Evolutionary conservation across 2,113 vertebrate species (phyloP), one percentile per base, ranked within the genome.

Genomic region (Spermophilus dauricus): DNA sequence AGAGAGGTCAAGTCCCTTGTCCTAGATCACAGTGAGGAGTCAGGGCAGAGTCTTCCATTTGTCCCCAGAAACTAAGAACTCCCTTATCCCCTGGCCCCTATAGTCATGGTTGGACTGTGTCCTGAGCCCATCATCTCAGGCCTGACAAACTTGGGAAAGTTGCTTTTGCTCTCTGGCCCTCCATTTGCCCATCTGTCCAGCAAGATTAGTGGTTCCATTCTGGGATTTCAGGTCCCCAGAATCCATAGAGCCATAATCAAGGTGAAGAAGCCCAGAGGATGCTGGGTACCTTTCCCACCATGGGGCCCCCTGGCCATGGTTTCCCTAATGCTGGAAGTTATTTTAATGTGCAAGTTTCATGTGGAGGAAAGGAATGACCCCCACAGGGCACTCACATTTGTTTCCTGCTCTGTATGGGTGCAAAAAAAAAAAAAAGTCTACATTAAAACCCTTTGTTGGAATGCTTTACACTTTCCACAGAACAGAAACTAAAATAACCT

Each of bases 401-500:
- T n/a, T n/a, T n/a, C n/a, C n/a, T n/a, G n/a, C n/a, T n/a, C n/a
- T n/a, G n/a, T n/a, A n/a, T n/a, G n/a, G n/a, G n/a, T n/a, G n/a
- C n/a, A 8, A 58, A 58, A 58, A 58, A 58, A 58, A 58, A 58
- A 96, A 53, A 97, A 97, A 95, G 98, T 98, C 99, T 99, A 99
- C 99, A 99, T 98, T 97, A 99, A 99, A 99, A 99, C 98, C 99
- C 98, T 96, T 97, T 98, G 98, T 98, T 99, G 99, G 99, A 99
- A 99, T 99, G 99, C 99, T 99, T 99, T 99, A 99, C 99, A 99
- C 99, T 98, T 99, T 98, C 99, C 98, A 99, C 98, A 99, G 96
- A 98, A 98, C 97, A 98, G 98, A 98, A 99, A 98, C 98, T 99
- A 98, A 98, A 99, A 98, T 98, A 98, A 97, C 98, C 98, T 98